phyloP scores from a whole-genome alignment of 2,113 vertebrate species.

The Peromyscus leucopus region DNA sequence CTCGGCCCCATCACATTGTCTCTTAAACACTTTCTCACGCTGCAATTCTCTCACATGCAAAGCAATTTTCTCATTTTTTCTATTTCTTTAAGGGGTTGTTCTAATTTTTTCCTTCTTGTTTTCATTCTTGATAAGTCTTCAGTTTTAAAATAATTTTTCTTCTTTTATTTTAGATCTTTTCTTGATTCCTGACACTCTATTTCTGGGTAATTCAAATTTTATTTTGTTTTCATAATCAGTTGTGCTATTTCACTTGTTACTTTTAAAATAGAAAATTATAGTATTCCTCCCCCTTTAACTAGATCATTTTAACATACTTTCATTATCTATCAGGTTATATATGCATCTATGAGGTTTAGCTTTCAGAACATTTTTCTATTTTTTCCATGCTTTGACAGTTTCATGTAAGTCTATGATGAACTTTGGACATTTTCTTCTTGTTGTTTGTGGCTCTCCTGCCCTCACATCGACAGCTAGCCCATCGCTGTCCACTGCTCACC shows the following conservation, averaged over 20 bases:
- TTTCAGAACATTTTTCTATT: background rate
- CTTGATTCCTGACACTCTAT: background rate
- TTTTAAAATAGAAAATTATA: background rate
- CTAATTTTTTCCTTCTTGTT: background rate
- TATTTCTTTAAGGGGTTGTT: background rate
- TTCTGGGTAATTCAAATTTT: conserved; percentile 9
- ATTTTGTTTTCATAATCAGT: background rate
- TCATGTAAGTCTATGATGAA: background rate
- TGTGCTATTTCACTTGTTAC: background rate
- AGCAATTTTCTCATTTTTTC: background rate
- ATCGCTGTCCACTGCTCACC: background rate
- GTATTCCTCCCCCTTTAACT: background rate
- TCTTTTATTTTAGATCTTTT: background rate
- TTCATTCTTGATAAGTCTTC: background rate
- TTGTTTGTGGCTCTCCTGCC: background rate
- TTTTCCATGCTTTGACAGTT: background rate
- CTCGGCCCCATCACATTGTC: too few species aligned
- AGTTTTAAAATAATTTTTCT: conserved; percentile 44
- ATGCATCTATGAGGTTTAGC: background rate
- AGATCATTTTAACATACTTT: background rate
- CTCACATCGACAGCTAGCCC: too few species aligned
- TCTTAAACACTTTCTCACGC: background rate
- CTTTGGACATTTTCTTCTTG: background rate
- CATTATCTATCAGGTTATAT: background rate
- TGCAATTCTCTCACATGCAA: background rate